Evolutionary conservation across 2,797 vertebrate species (phyloP).

Genomic region (Myotis myotis): DNA sequence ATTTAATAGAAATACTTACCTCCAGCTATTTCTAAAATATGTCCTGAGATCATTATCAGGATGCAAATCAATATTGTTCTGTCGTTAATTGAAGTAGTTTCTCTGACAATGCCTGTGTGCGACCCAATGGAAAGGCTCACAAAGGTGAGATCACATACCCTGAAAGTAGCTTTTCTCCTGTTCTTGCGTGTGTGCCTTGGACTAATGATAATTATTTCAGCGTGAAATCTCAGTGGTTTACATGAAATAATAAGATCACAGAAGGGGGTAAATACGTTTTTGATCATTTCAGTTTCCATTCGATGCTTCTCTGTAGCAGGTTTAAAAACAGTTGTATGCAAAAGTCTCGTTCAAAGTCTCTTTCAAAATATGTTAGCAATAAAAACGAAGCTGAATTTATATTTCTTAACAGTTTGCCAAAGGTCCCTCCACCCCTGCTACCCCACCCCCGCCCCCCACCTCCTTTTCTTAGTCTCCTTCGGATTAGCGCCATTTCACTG

Average conservation of each 20-base stretch:
- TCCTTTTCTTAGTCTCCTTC: conserved; percentile 25
- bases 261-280: conserved; percentile 88
- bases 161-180: conserved; percentile 80
- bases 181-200: conserved; percentile 77
- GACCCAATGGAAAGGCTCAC: conserved; percentile 81
- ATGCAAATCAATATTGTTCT: conserved; percentile 85
- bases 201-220: conserved; percentile 92
- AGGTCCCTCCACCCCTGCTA: not conserved
- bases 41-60: conserved; percentile 77
- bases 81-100: conserved; percentile 84
- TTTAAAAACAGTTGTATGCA: conserved; percentile 80
- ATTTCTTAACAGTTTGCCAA: conserved; percentile 48
- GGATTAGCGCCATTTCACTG: conserved; percentile 49
- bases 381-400: conserved; percentile 41
- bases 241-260: conserved; percentile 89
- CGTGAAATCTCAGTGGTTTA: conserved; percentile 89
- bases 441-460: not conserved
- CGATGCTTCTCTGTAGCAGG: conserved; percentile 77
- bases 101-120: conserved; percentile 82
- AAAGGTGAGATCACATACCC: conserved; percentile 86
- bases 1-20: conserved; percentile 78
- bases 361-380: conserved; percentile 61
- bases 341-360: conserved; percentile 49
- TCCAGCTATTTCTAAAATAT: conserved; percentile 73
- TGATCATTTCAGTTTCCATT: conserved; percentile 87